phyloP scores from a whole-genome alignment of 2,888 invertebrate species.

The Philhelius pedissequus region DNA sequence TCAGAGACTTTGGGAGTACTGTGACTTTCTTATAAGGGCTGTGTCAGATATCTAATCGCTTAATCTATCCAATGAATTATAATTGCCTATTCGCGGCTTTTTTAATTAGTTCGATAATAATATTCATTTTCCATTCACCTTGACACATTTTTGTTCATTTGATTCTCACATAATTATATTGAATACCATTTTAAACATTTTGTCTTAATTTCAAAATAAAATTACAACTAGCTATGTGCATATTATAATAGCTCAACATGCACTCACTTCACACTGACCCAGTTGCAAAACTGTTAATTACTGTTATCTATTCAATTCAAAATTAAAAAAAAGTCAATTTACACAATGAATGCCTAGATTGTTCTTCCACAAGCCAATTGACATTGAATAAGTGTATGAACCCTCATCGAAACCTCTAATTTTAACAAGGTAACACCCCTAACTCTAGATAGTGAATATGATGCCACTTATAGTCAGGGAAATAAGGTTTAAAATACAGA shows the following conservation, averaged over 20 bases:
- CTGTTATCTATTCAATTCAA: conserved; percentile 5
- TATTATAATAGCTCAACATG: neutral
- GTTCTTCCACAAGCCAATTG: neutral
- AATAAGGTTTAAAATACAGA: neutral
- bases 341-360: neutral
- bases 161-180: no score
- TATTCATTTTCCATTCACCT: no score
- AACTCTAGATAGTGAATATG: neutral
- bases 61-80: no score
- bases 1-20: no score
- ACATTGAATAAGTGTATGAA: neutral
- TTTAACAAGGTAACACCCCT: neutral
- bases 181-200: no score
- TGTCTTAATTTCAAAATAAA: neutral
- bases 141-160: no score
- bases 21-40: no score
- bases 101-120: no score
- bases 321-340: neutral
- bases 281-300: conserved; percentile 3
- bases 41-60: no score
- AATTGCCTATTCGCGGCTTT: no score
- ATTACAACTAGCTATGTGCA: neutral
- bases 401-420: conserved; percentile 3
- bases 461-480: neutral
- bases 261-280: conserved; percentile 1